Conservation (phyloP, 2,888 invertebrate genomes). For the Helobdella robusta region DNA sequence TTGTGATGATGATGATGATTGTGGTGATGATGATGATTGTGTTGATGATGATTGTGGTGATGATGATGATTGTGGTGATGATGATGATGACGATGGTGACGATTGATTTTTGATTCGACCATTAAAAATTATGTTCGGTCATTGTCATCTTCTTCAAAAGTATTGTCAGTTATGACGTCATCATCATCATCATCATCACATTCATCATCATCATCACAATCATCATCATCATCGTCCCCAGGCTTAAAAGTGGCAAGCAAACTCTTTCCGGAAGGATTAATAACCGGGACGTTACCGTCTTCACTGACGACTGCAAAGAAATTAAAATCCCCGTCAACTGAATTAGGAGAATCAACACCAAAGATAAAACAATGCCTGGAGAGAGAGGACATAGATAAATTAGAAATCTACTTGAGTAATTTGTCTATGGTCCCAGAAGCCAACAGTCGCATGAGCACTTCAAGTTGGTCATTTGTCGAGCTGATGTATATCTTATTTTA, state of each 20-base stretch:
- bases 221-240: slow-evolving; percentile 27
- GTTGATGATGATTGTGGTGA: not conserved
- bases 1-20: slow-evolving; percentile 16
- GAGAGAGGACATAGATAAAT: slow-evolving; percentile 39
- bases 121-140: too few species aligned
- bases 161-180: too few species aligned
- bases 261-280: slow-evolving; percentile 45
- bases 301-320: slow-evolving; percentile 10
- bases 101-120: too few species aligned
- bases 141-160: too few species aligned
- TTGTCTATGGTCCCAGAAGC: too few species aligned
- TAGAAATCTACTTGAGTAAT: slow-evolving; percentile 40
- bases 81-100: slow-evolving; percentile 11
- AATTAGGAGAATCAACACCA: slow-evolving; percentile 22
- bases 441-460: too few species aligned
- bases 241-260: slow-evolving; percentile 47
- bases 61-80: slow-evolving; percentile 8
- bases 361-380: slow-evolving; percentile 36
- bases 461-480: too few species aligned
- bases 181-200: too few species aligned
- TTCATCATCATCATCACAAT: too few species aligned
- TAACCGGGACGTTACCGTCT: slow-evolving; percentile 43
- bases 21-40: slow-evolving; percentile 11
- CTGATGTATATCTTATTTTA: too few species aligned
- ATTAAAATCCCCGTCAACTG: too few species aligned